Base-by-base conservation (phyloP, 2,888 invertebrate genomes). In the Mythimna lalbum region DNA sequence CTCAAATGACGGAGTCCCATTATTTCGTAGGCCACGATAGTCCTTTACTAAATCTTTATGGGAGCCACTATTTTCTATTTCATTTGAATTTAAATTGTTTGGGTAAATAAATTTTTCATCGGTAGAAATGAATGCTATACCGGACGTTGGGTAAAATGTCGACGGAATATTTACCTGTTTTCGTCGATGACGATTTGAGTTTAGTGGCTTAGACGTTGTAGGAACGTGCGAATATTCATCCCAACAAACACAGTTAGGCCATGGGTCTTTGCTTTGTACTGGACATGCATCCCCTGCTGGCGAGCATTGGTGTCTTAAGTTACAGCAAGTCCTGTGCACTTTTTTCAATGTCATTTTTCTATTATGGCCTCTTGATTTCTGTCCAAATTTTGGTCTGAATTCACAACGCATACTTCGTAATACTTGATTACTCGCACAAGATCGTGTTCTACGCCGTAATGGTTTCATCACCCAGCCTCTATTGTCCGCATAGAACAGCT, bases 391-490 rank as follows among this genome's bases (percentile, higher is more conserved):
- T 55, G 76, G 56, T 43, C 17, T 31, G 4, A 21, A 19, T 59
- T 78, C 80, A 63, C 76, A 72, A 59, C 69, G 63, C 69, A 79
- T 68, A 63, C 50, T 76, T 70, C 78, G 76, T 47, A 63, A 61
- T 59, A 75, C 55, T 59, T 66, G 60, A 63, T 63, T 76, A 27
- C 61, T 61, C 23, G 59, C 10, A 39, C 31, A 31, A 49, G 69
- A 39, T 59, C 59, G 59, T 49, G 10, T 57, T 64, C 53, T 59
- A 33, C 63, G 71, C 31, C 63, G 76, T 68, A 82, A 39, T 31
- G 89, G 87, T 84, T 91, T 91, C 74, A 90, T 87, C n/a, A 90
- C 78, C 90, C 92, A 90, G 17, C 91, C 90, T 82, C 87, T 89
- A 14, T 82, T 75, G 4, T 73, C 64, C 19, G 82, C 76, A 80